Base-by-base conservation (phyloP, 2,888 invertebrate species). In the Hemaris fuciformis region DNA sequence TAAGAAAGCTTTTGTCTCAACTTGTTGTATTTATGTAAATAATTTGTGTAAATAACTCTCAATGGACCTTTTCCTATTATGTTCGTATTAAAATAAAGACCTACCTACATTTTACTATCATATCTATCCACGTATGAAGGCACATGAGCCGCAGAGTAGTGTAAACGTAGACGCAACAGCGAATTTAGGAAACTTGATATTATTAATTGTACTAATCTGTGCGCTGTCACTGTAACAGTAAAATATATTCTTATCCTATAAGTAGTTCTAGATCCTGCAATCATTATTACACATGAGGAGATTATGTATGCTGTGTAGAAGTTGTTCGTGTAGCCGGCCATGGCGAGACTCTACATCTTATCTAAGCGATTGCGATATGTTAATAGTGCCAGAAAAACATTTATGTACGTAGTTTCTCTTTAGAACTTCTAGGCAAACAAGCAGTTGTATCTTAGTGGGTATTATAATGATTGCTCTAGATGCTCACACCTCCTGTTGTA, bases 21-120 rank as follows among this genome's bases (percentile, higher is more conserved):
- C 62, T 59, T 67, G 31, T 15, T 71, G 64, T 74, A 72, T 72
- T 64, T 74, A 74, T 73, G 73, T 73, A 73, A 74, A 73, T 73
- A 73, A 67, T 62, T 67, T 58, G 65, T 73, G 75, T 73, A 74
- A 68, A 73, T 74, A 73, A 61, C 59, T 38, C 61, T 57, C 66
- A 66, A 66, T 61, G 67, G 27, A 18, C 18, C 10, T 31, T 53
- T 53, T 27, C 27, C 18, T 48, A 53, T 27, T 27, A 48, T 53
- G 27, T 31, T 31, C 27, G 7, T 48, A 53, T 10, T 48, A 15
- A 48, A 31, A 31, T 15, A 53, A 18, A 31, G 27, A 27, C 27
- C 31, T n/a, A 27, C 27, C 31, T n/a, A 53, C 18, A 27, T 31
- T 27, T 27, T 27, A 53, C 53, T 31, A 31, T 18, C 53, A 31